Conservation (phyloP, 2,113 vertebrate genomes). For the Electrona antarctica region DNA sequence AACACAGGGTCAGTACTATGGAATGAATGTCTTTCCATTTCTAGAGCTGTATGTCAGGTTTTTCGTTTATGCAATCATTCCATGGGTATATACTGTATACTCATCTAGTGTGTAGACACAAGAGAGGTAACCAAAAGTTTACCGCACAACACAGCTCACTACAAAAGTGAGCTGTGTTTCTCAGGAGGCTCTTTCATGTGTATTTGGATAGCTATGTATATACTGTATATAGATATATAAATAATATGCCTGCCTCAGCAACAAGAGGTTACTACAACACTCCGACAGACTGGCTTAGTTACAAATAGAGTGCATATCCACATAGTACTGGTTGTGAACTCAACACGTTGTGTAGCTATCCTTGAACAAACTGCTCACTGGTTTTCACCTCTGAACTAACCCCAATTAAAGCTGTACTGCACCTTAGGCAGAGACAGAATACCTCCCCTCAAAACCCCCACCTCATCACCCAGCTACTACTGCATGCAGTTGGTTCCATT, state of each 20-base stretch:
- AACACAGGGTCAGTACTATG: neutral
- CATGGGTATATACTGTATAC: no score
- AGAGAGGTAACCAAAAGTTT: conserved; percentile 13
- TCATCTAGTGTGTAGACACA: no score
- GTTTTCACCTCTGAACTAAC: conserved; percentile 6
- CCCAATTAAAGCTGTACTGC: neutral
- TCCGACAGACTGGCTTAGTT: neutral
- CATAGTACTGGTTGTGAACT: conserved; percentile 1
- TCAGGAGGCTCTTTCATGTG: neutral
- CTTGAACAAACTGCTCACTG: no score
- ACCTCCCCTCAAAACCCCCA: neutral
- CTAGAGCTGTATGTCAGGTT: conserved; percentile 8
- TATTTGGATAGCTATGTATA: conserved; percentile 2
- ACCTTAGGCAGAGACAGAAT: neutral
- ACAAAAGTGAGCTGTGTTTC: neutral
- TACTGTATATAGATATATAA: neutral
- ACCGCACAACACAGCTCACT: neutral
- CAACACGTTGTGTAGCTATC: conserved; percentile 14
- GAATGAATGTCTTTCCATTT: conserved; percentile 45
- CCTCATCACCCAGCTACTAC: neutral
- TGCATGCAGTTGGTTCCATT: conserved; percentile 27
- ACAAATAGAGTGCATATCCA: neutral
- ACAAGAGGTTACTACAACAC: neutral
- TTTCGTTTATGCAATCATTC: no score
- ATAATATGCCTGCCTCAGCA: neutral